Evolutionary conservation across 2,888 invertebrate species (phyloP), one percentile per base, ranked within the genome.

Genomic region (Yponomeuta evonymella): DNA sequence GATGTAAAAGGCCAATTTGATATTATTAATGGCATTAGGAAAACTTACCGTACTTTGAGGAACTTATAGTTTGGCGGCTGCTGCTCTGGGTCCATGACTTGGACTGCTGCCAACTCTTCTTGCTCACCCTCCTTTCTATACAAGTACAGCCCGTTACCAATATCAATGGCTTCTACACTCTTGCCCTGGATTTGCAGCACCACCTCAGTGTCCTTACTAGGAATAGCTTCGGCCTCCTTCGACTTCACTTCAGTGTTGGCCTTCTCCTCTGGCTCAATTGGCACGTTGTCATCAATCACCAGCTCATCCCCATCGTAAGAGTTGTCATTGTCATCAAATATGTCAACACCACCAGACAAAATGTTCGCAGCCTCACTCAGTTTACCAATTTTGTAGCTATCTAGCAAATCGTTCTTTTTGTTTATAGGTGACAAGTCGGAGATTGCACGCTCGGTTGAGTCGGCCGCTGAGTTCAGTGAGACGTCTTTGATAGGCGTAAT

Each of bases 321-420:
- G 76, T 90, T 92, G n/a, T 92, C 92, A 81, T 90, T 91, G 72
- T 92, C 91, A 75, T 93, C 92, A 79, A 93, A 93, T 71, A 93
- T 92, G 72, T 90, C 84, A 23, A 92, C 92, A 73, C 91, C 92
- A 12, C 93, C 92, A 1, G 91, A 92, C 29, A 93, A 75, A 71
- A 93, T 92, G 74, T 91, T 92, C 33, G 90, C 89, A 5, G 92
- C 90, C 73, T 92, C 91, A 73, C 92, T 92, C 75, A 89, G 89
- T 78, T 86, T 86, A 69, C 88, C 89, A 74, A 92, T 89, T 78
- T 90, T 88, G 76, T 85, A 91, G 73, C 78, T 83, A 73, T 87
- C 88, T 73, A 85, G 76, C 70, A 84, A 77, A 71, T 90, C 89
- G 74, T 74, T 79, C 71, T 86, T 88, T 72, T 89, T 88, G 10